Evolutionary conservation across 2,888 invertebrate species (phyloP), one percentile per base, ranked within the genome.

Genomic region (Drosophila sordidapex): DNA sequence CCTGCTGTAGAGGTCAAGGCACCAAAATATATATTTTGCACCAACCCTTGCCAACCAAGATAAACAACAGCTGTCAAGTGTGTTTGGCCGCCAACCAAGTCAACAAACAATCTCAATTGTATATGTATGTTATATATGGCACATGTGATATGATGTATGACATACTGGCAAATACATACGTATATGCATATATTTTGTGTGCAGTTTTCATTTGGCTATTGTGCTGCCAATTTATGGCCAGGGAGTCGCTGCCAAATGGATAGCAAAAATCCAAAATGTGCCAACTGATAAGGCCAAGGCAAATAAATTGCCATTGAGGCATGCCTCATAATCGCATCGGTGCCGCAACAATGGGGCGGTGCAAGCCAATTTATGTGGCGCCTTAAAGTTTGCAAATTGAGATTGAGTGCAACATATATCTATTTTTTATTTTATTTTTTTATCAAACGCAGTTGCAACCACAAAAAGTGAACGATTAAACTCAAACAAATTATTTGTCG

Each of bases 221-320:
- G 75, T 62, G 35, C 40, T 54, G 36, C 40, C 52, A 71, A 87
- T 83, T 83, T 83, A 83, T 72, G 81, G 63, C 40, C 81, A 75
- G 88, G 83, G 81, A 78, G 76, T 74, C 61, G 77, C 52, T 85
- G 89, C 70, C 83, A 84, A 87, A 69, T 63, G 67, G 60, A 70
- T 62, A 51, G 59, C 67, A 66, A 49, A 43, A 33, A 57, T 33
- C 2, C n/a, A 6, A 75, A 83, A 70, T 83, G 68, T 81, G 83
- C 60, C 76, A 76, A 69, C 74, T 89, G 87, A 84, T 89, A 89
- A 85, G 87, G 87, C 75, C 46, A 58, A 71, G 74, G 67, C 79
- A 87, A 72, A 89, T 82, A 87, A 87, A 89, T 88, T 68, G 81
- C 49, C 40, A 31, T 27, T 7, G 49, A 2, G 40, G 40, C 48